phyloP scores from a whole-genome alignment of 2,113 vertebrate species.

The Ammospiza caudacuta region DNA sequence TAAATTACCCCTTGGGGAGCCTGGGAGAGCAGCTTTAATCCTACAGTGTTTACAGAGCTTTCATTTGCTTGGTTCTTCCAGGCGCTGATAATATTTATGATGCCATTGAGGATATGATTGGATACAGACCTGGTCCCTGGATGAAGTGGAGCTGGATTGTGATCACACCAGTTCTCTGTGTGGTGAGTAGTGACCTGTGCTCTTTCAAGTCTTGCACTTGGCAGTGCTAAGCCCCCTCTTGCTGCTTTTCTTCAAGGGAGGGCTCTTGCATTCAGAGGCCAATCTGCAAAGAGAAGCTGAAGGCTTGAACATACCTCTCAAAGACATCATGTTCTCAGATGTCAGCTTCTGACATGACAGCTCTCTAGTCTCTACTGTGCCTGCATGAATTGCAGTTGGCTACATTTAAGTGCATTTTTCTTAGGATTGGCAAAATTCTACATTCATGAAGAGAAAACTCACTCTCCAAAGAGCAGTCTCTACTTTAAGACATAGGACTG shows the following conservation, averaged over 20 bases:
- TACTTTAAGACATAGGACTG: background rate
- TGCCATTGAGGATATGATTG: constrained; percentile 98
- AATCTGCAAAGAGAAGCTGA: background rate
- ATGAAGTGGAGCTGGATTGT: constrained; percentile 99
- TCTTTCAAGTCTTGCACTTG: background rate
- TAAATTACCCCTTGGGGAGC: background rate
- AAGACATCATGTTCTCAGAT: background rate
- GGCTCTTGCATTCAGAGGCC: background rate
- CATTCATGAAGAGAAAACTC: background rate
- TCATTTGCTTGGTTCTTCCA: background rate
- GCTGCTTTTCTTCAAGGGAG: background rate
- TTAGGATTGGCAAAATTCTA: background rate
- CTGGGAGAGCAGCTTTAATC: background rate
- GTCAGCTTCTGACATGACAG: background rate
- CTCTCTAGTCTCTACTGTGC: background rate
- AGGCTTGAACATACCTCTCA: background rate
- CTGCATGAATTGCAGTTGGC: background rate
- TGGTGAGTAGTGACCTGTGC: constrained; percentile 78
- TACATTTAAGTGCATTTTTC: background rate
- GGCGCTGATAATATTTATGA: constrained; percentile 98
- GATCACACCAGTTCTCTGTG: constrained; percentile 93
- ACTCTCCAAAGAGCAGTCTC: background rate
- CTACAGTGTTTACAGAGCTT: background rate
- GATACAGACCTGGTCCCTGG: constrained; percentile 96
- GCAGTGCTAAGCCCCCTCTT: background rate